Evolutionary conservation across 2,888 invertebrate species (phyloP).

Genomic region (Xestia sexstrigata): DNA sequence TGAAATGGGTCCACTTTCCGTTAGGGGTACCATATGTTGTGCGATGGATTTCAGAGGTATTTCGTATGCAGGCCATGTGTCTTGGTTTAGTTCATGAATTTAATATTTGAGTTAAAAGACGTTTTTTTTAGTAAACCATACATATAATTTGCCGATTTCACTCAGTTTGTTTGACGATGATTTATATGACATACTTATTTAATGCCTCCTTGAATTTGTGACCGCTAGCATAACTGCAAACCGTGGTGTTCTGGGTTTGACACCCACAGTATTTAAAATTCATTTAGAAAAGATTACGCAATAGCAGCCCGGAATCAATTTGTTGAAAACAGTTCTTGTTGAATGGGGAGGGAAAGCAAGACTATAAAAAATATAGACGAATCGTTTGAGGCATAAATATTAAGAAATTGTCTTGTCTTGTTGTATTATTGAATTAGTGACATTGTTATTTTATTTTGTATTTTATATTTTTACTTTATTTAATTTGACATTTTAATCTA

Average conservation of each 20-base stretch:
- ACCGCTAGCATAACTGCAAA: background rate
- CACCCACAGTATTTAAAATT: background rate
- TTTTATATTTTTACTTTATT: no score
- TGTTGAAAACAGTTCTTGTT: background rate
- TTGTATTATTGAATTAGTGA: no score
- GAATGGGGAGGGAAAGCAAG: background rate
- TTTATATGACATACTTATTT: background rate
- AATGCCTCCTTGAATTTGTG: background rate
- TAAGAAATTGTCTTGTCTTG: no score
- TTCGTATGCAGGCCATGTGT: slow-evolving; percentile 29
- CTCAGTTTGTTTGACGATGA: background rate
- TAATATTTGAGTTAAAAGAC: background rate
- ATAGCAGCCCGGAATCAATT: background rate
- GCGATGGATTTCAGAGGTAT: slow-evolving; percentile 43
- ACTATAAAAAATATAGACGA: no score
- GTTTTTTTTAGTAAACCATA: background rate
- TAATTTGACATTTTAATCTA: no score
- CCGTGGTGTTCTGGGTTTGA: background rate
- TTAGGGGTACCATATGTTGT: slow-evolving; percentile 43
- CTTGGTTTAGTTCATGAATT: slow-evolving; percentile 15
- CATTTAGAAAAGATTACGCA: background rate
- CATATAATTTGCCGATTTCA: background rate
- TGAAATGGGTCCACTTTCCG: slow-evolving; percentile 64
- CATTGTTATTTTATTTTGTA: no score
- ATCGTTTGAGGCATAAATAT: no score